phyloP scores from a whole-genome alignment of 2,888 invertebrate species.

The Protodeltote pygarga region DNA sequence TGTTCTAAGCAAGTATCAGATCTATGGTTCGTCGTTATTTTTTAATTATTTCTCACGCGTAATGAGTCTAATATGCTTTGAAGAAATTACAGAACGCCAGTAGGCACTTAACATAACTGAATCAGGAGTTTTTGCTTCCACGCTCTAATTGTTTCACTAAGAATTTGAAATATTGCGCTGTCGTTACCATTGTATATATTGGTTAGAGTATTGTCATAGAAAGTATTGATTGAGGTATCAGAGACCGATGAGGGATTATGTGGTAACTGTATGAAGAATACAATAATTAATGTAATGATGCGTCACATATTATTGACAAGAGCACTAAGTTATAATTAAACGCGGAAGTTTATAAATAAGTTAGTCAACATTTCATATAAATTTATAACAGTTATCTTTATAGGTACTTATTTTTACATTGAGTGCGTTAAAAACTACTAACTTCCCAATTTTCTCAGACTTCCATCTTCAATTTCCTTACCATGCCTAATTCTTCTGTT shows the following conservation, averaged over 20 bases:
- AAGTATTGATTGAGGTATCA: too few relatives aligned
- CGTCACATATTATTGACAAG: conserved; percentile 1
- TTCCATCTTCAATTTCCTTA: too few relatives aligned
- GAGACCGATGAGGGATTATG: too few relatives aligned
- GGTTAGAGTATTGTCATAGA: too few relatives aligned
- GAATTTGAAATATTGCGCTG: conserved; percentile 8
- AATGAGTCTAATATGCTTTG: not conserved
- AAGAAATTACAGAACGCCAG: not conserved
- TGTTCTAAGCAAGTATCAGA: too few relatives aligned
- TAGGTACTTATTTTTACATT: conserved; percentile 9
- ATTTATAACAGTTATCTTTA: not conserved
- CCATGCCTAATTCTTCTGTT: too few relatives aligned
- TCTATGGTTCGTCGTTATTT: too few relatives aligned
- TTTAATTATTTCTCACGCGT: not conserved
- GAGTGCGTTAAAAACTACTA: conserved; percentile 31
- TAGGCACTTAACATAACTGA: conserved; percentile 15
- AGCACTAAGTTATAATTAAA: not conserved
- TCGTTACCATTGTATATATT: not conserved
- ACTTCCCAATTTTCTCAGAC: too few relatives aligned
- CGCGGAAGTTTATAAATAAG: conserved; percentile 3
- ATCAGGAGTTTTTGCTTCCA: conserved; percentile 20
- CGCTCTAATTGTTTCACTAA: conserved; percentile 33
- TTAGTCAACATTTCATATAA: not conserved
- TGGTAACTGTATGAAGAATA: too few relatives aligned
- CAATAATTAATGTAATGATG: not conserved